A percentile compares a stretch with the other conserved stretches of the same genome.
These are phyloP conservation scores for Onychomys torridus DNA, from an alignment of 2,797 vertebrate genomes.

Conservation along the genomic window DNA sequence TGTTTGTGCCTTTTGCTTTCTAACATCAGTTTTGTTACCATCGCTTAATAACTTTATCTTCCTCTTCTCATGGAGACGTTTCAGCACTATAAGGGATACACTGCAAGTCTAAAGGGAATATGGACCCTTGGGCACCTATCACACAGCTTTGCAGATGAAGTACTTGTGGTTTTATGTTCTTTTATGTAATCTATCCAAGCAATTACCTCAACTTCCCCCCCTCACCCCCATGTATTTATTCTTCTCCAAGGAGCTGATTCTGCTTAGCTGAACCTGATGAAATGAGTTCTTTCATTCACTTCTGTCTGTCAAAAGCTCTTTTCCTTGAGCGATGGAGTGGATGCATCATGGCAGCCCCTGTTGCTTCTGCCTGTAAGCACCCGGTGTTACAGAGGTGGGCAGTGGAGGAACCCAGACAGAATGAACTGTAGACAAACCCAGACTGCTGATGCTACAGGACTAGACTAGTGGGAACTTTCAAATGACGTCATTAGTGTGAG, in stretches of 20 bases:
- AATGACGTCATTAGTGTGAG: neutral
- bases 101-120: neutral
- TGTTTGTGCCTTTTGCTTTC: neutral
- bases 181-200: neutral
- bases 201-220: neutral
- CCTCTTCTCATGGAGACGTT: neutral
- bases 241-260: neutral
- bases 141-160: neutral
- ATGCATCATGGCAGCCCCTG: neutral
- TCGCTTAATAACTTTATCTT: neutral
- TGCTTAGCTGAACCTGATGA: neutral
- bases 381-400: neutral
- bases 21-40: neutral
- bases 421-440: neutral
- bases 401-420: neutral
- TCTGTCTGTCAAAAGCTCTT: neutral
- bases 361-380: neutral
- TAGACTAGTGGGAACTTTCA: neutral
- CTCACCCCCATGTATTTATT: neutral
- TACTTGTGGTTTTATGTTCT: neutral
- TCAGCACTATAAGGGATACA: neutral
- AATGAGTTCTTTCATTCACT: neutral
- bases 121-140: rapidly evolving
- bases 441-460: neutral
- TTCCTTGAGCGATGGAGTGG: neutral